Conservation (phyloP, 2,797 vertebrate species). For the Pelodytes ibericus region DNA sequence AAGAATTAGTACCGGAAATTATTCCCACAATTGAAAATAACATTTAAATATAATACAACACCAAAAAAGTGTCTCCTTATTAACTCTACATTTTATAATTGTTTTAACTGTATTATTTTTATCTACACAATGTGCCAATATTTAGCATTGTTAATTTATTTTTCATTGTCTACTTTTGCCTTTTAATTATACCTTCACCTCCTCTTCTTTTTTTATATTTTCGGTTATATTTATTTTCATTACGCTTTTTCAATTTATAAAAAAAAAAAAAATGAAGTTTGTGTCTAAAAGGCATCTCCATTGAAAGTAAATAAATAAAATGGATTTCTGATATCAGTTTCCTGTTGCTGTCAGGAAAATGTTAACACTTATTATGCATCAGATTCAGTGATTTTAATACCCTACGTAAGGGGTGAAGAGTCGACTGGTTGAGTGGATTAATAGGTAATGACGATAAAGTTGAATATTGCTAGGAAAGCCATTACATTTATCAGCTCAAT, state of each 20-base stretch:
- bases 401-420: conserved; percentile 13
- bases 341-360: conserved; percentile 27
- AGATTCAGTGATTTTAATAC: conserved; percentile 14
- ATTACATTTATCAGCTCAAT: conserved; percentile 54
- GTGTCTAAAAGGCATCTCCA: background rate
- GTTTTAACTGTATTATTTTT: too few species aligned
- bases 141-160: too few species aligned
- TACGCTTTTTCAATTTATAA: background rate
- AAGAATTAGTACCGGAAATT: too few species aligned
- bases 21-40: too few species aligned
- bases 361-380: conserved; percentile 40
- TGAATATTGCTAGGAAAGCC: conserved; percentile 55
- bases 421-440: conserved; percentile 46
- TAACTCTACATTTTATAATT: too few species aligned
- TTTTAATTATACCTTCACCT: background rate
- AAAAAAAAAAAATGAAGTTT: background rate
- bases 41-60: too few species aligned
- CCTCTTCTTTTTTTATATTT: background rate
- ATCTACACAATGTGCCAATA: too few species aligned
- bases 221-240: too few species aligned
- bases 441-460: conserved; percentile 42
- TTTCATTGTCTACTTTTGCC: too few species aligned
- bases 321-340: background rate
- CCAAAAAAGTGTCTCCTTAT: too few species aligned
- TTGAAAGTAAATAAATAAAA: background rate